These are phyloP conservation scores for Andrena minutula DNA, from an alignment of 2,888 invertebrate genomes.

Conservation along the genomic window DNA sequence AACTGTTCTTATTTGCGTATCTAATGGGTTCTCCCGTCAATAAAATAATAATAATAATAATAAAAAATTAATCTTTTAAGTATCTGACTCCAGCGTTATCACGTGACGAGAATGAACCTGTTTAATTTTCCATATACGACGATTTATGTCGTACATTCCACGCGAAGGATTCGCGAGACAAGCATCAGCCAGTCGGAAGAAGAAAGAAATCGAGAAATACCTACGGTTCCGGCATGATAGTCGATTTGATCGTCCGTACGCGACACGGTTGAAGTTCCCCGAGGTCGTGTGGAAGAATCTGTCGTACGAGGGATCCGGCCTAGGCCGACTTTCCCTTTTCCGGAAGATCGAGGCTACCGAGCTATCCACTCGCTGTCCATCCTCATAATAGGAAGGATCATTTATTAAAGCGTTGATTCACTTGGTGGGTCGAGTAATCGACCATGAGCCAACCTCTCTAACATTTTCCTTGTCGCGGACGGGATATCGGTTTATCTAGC, in stretches of 20 bases:
- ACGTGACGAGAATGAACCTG: constrained; percentile 15
- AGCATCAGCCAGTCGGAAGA: constrained; percentile 4
- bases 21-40: too few relatives aligned
- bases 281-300: constrained; percentile 56
- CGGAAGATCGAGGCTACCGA: constrained; percentile 69
- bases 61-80: too few relatives aligned
- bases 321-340: constrained; percentile 72
- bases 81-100: not conserved
- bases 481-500: constrained; percentile 29
- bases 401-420: constrained; percentile 70
- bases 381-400: constrained; percentile 64
- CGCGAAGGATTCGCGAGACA: not conserved
- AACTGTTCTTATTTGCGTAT: too few relatives aligned
- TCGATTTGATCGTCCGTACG: constrained; percentile 51
- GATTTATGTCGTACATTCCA: not conserved
- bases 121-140: constrained; percentile 15
- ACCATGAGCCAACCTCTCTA: constrained; percentile 55
- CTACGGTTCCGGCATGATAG: constrained; percentile 52
- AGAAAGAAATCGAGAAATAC: constrained; percentile 24
- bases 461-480: constrained; percentile 46
- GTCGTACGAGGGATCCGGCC: constrained; percentile 50
- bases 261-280: constrained; percentile 37
- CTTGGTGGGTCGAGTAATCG: constrained; percentile 55
- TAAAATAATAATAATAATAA: too few relatives aligned
- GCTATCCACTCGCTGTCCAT: constrained; percentile 59